Evolutionary conservation across 2,113 vertebrate genomes (phyloP).

Genomic region (Sinocyclocheilus rhinocerous): DNA sequence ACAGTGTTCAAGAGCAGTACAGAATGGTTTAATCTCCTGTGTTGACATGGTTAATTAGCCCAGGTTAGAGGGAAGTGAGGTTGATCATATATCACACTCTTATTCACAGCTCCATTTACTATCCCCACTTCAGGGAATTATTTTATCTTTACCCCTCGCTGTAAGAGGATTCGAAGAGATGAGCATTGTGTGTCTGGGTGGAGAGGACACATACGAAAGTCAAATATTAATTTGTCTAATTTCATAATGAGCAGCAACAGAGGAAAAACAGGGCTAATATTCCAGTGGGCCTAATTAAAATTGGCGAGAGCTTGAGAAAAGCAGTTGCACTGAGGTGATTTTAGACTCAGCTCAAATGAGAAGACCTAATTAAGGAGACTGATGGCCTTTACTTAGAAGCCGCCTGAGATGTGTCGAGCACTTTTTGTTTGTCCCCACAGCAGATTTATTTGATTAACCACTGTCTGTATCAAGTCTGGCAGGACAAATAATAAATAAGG

Average conservation of each 20-base stretch:
- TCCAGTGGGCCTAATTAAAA: constrained; percentile 94
- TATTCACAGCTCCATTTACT: constrained; percentile 55
- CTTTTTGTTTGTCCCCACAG: constrained; percentile 75
- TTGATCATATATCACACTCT: constrained; percentile 63
- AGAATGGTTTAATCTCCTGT: constrained; percentile 61
- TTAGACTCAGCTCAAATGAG: constrained; percentile 82
- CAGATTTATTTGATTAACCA: constrained; percentile 60
- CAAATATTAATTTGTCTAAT: constrained; percentile 81
- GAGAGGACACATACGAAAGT: constrained; percentile 70
- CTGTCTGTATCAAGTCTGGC: constrained; percentile 62
- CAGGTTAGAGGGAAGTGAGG: constrained; percentile 63
- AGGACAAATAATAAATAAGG: constrained; percentile 52
- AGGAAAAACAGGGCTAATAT: constrained; percentile 83
- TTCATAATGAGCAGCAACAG: constrained; percentile 89
- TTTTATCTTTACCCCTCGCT: constrained; percentile 56
- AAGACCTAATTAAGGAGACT: constrained; percentile 93
- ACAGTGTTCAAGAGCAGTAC: constrained; percentile 57
- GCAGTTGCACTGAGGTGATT: constrained; percentile 86
- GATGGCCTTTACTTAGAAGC: constrained; percentile 88
- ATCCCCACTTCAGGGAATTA: constrained; percentile 66
- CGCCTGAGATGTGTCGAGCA: constrained; percentile 73
- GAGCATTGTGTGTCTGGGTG: constrained; percentile 45
- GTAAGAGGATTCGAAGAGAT: constrained; percentile 54
- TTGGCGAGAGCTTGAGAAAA: constrained; percentile 80
- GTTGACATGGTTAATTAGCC: constrained; percentile 69